Base-by-base conservation (phyloP, 2,113 vertebrate species). In the Willisornis vidua region DNA sequence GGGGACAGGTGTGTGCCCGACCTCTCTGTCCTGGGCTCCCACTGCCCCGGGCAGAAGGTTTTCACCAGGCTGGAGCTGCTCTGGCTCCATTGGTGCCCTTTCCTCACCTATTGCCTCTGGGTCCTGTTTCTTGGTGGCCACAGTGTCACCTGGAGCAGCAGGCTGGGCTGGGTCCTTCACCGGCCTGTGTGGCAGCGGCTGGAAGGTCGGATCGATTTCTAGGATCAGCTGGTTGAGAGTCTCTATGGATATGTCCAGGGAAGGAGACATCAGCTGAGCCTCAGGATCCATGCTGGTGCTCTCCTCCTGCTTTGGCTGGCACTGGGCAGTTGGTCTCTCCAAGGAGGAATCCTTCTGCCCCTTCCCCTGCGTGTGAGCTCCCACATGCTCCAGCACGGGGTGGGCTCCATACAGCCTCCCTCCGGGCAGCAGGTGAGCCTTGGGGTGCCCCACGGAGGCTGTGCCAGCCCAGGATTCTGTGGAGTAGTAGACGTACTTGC, bases 191-290 rank as follows among this genome's bases (percentile, higher is more conserved):
- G 18, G 16, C 29, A 98, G 93, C 1, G 97, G 98, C 90, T 98
- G 96, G 57, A 99, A 99, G 26, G 97, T 98, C 0, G 99, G 99
- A 70, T 99, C 98, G 26, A 99, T 97, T 61, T 99, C 98, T 8
- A 98, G 92, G 83, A 99, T 99, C 85, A 99, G 66, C 88, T 98
- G 91, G 97, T 99, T 99, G 78, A 99, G 98, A 31, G 93, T 96
- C 43, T 99, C 97, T 92, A 99, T 93, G 35, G 97, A 98, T 39
- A 98, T 94, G 37, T 99, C 98, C 52, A 99, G 94, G 14, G 91
- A 94, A 13, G 97, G 96, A 67, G 98, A 97, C 63, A 52, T 1
- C 3, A 93, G 63, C 20, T 85, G 92, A 55, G 35, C 49, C 41
- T 77, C 86, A 1, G 93, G 37, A 37, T 97, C 97, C 0, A 3